Base-by-base conservation (phyloP, 2,888 invertebrate genomes). In the Zeuzera pyrina region DNA sequence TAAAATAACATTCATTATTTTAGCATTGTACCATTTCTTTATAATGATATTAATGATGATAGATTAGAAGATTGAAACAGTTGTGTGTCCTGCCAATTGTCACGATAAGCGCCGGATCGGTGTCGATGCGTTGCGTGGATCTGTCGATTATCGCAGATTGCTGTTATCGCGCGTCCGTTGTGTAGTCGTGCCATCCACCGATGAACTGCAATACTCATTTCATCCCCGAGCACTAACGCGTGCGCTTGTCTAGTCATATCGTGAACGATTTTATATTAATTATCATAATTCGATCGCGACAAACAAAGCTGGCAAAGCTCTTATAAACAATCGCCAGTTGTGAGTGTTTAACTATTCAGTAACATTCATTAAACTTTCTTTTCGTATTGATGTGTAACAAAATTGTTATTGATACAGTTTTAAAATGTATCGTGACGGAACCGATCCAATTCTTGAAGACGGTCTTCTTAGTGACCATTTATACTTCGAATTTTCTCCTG, bases 81-180 rank as follows among this genome's bases (percentile, higher is more conserved):
- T n/a, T n/a, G n/a, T n/a, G n/a, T n/a, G n/a, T n/a, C n/a, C n/a
- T n/a, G n/a, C n/a, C n/a, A n/a, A n/a, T n/a, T n/a, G n/a, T n/a
- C n/a, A n/a, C n/a, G 19, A 19, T 19, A 19, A 13, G 13, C 8
- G 12, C 6, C 14, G 15, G 6, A 8, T 8, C n/a, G n/a, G 15
- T n/a, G n/a, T 10, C 14, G 54, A 52, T 52, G 55, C 52, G 54
- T 43, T 41, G 45, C 39, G 52, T 50, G 57, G 66, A 64, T 65
- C 59, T 59, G 49, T 52, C 61, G 74, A 70, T 79, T 70, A 78
- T 77, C 78, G 61, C 40, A 53, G 71, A 73, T 77, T 67, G 63
- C 40, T 50, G 68, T 73, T 81, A 81, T 81, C 81, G 60, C 49
- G 53, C 67, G 73, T 71, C 71, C 66, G 72, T 54, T 57, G 57